phyloP scores from a whole-genome alignment of 2,113 vertebrate species.

The Maccullochella peelii region DNA sequence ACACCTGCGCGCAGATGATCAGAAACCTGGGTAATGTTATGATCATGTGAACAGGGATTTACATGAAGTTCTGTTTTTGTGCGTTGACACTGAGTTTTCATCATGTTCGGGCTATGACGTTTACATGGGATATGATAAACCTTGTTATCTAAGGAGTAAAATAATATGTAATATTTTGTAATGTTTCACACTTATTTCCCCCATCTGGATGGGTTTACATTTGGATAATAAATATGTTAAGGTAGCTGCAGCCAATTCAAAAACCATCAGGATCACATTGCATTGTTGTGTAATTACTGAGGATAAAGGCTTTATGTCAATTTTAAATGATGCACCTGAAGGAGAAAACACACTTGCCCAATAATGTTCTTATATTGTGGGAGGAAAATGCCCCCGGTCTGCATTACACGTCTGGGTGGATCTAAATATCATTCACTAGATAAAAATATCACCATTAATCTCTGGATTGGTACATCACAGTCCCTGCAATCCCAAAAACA shows the following conservation, averaged over 20 bases:
- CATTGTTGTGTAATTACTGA: background rate
- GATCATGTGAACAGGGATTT: background rate
- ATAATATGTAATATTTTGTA: background rate
- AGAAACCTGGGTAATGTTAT: background rate
- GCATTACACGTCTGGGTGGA: background rate
- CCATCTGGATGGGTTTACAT: slow-evolving; percentile 12
- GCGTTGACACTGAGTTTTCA: no score
- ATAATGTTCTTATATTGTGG: background rate
- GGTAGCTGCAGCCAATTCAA: background rate
- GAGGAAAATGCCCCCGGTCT: background rate
- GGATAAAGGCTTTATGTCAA: background rate
- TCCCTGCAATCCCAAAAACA: background rate
- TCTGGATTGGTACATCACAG: background rate
- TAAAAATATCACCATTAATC: background rate
- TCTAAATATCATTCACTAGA: background rate
- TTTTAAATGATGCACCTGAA: background rate
- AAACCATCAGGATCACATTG: background rate
- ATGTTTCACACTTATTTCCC: background rate
- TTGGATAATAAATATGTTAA: slow-evolving; percentile 1
- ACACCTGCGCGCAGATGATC: background rate
- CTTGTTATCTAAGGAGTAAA: background rate
- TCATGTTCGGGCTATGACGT: no score
- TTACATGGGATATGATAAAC: no score
- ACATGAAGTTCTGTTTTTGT: no score
- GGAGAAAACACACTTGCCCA: background rate